phyloP scores from a whole-genome alignment of 2,888 invertebrate genomes.

The Phaonia tiefii region DNA sequence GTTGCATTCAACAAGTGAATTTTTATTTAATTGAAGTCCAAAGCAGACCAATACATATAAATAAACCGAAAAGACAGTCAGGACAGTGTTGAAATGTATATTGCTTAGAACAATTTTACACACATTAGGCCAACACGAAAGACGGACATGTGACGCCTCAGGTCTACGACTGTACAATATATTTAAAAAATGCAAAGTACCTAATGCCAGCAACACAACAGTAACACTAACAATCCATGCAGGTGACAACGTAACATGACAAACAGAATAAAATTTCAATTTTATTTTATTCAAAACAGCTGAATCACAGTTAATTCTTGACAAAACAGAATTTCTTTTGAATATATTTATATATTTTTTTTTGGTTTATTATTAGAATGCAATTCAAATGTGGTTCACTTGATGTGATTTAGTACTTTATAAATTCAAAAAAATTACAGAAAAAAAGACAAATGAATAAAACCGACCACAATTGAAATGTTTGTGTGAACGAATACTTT shows the following conservation, averaged over 20 bases:
- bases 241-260: conserved; percentile 26
- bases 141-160: conserved; percentile 59
- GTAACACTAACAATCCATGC: conserved; percentile 2
- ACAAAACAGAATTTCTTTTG: conserved; percentile 26
- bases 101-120: conserved; percentile 2
- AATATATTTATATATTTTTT: too few species aligned
- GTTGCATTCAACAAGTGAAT: conserved; percentile 50
- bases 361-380: conserved; percentile 14
- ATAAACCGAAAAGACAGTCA: too few species aligned
- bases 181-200: background rate
- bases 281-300: background rate
- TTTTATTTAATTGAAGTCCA: conserved; percentile 40
- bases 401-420: conserved; percentile 22
- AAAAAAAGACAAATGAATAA: too few species aligned
- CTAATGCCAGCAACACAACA: conserved; percentile 5
- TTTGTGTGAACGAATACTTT: background rate
- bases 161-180: conserved; percentile 15
- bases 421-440: background rate
- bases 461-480: too few species aligned
- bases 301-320: conserved; percentile 35
- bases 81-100: background rate
- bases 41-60: too few species aligned
- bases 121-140: conserved; percentile 13
- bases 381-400: conserved; percentile 27
- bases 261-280: background rate